phyloP scores from a whole-genome alignment of 1,140 invertebrate genomes.

The Aphis craccivora region DNA sequence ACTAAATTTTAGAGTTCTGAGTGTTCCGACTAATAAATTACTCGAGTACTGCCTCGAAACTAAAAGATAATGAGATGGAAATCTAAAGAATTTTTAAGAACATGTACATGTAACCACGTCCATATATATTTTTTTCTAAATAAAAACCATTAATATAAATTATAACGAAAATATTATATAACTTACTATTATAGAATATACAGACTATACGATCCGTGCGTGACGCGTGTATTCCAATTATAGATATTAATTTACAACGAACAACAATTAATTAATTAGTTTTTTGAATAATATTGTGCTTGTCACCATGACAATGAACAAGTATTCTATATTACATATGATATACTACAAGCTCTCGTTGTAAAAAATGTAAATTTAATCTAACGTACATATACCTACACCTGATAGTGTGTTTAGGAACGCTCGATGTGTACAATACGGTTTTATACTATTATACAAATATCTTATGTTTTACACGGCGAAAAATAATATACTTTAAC shows the following conservation, averaged over 20 bases:
- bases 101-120: no score
- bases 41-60: not conserved
- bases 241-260: not conserved
- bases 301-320: not conserved
- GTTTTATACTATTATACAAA: not conserved
- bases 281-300: not conserved
- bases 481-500: not conserved
- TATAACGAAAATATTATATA: not conserved
- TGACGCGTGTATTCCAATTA: not conserved
- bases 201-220: not conserved
- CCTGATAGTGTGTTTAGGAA: not conserved
- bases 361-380: not conserved
- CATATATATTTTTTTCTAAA: not conserved
- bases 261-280: not conserved
- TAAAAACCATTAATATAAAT: not conserved
- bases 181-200: not conserved
- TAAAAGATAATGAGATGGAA: not conserved
- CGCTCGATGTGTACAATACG: not conserved
- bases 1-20: not conserved
- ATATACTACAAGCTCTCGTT: not conserved
- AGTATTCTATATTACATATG: not conserved
- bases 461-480: not conserved
- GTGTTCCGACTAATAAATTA: not conserved
- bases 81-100: not conserved
- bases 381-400: no score